These are phyloP conservation scores for Scaptomyza flava DNA, from an alignment of 2,888 invertebrate species.

Conservation along the genomic window DNA sequence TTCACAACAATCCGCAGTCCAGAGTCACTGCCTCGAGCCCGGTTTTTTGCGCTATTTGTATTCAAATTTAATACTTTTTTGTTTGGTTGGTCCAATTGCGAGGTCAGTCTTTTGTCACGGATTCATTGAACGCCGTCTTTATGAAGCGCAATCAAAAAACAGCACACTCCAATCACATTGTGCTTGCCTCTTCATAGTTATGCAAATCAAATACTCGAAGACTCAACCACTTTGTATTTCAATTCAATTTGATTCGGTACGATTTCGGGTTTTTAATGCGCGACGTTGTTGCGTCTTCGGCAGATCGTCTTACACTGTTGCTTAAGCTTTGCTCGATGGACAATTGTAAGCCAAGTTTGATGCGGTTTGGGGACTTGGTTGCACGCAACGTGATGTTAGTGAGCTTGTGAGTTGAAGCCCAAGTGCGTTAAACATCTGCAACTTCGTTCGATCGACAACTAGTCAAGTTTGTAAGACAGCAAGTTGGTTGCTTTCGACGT, in stretches of 20 bases:
- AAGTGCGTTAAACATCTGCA: background rate
- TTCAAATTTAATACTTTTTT: conserved; percentile 33
- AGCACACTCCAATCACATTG: too few species aligned
- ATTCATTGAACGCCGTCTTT: conserved; percentile 20
- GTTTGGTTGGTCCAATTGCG: conserved; percentile 37
- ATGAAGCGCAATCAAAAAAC: background rate
- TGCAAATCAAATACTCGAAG: conserved; percentile 27
- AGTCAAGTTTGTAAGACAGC: too few species aligned
- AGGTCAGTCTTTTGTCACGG: conserved; percentile 34
- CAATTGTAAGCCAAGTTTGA: conserved; percentile 10
- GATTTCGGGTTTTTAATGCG: conserved; percentile 16
- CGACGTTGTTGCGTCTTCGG: conserved; percentile 43
- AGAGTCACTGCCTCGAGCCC: background rate
- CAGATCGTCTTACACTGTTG: conserved; percentile 73
- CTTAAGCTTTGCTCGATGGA: conserved; percentile 2
- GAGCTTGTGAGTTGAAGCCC: background rate
- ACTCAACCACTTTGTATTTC: conserved; percentile 1
- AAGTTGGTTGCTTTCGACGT: conserved; percentile 4
- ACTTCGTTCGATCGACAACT: background rate
- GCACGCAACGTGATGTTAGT: conserved; percentile 1
- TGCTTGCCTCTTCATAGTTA: conserved; percentile 35
- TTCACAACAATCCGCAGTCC: conserved; percentile 10
- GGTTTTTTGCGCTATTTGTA: conserved; percentile 34
- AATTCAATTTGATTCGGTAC: conserved; percentile 2
- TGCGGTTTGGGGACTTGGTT: conserved; percentile 10